Evolutionary conservation across 1,140 invertebrate genomes (phyloP), one percentile per base, ranked within the genome.

Genomic region (Pygmarrhopalites habei): DNA sequence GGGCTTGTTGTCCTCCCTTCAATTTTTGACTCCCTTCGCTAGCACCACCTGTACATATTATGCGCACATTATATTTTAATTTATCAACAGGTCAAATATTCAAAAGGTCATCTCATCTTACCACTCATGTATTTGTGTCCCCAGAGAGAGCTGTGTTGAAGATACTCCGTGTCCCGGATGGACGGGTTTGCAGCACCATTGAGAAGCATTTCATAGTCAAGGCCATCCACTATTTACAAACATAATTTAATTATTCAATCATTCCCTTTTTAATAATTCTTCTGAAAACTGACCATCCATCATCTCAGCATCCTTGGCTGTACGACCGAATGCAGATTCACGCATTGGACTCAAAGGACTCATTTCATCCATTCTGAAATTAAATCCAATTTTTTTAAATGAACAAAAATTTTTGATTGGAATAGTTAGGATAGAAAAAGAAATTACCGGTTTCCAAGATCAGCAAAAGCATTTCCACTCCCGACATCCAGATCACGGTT

Each of bases 61-160:
- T n/a, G n/a, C n/a, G n/a, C n/a, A n/a, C n/a, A n/a, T n/a, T n/a
- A n/a, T n/a, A n/a, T n/a, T n/a, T n/a, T n/a, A n/a, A n/a, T n/a
- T n/a, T n/a, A n/a, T n/a, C n/a, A n/a, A n/a, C n/a, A n/a, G n/a
- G n/a, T n/a, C n/a, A n/a, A n/a, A n/a, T n/a, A n/a, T n/a, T n/a
- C n/a, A n/a, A n/a, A n/a, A n/a, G n/a, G n/a, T n/a, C n/a, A n/a
- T n/a, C n/a, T n/a, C n/a, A n/a, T 59, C 61, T 62, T 70, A 79
- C 79, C 80, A 71, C 75, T 74, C 58, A 89, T 79, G 68, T 85
- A 89, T 71, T 92, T 88, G 73, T 89, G 85, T 10, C 90, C 88
- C 83, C 85, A 93, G 1, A 95, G 77, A 2, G 86, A 86, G 73
- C 88, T 92, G 73, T 95, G 91, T 71, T 90, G 85, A 59, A 95